Conservation (phyloP, 2,888 invertebrate genomes). For the Torymus texanus region DNA sequence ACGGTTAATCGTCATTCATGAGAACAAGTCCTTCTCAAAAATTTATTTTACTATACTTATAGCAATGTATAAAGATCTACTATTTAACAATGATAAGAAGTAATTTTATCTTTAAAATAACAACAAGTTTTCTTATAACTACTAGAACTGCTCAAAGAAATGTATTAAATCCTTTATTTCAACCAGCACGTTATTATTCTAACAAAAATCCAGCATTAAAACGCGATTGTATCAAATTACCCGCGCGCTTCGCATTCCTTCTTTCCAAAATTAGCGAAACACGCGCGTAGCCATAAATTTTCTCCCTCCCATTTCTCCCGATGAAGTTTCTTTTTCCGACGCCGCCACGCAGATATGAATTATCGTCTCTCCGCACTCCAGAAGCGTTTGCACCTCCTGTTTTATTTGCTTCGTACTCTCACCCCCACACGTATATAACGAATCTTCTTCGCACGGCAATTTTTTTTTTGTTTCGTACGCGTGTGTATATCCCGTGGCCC, state of each 20-base stretch:
- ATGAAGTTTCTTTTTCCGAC: slow-evolving; percentile 37
- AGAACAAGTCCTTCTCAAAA: no score
- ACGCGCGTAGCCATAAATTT: slow-evolving; percentile 39
- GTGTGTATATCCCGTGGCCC: slow-evolving; percentile 25
- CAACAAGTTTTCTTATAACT: no score
- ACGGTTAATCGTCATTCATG: no score
- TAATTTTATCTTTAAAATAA: no score
- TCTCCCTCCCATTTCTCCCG: slow-evolving; percentile 1
- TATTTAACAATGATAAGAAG: no score
- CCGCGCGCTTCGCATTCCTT: slow-evolving; percentile 7
- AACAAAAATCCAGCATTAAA: slow-evolving; percentile 27
- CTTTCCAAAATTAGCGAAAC: slow-evolving; percentile 35
- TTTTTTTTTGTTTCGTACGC: slow-evolving; percentile 23
- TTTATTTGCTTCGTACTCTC: slow-evolving; percentile 13
- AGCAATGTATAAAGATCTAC: no score
- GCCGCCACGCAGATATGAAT: slow-evolving; percentile 29
- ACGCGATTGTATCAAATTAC: slow-evolving; percentile 36
- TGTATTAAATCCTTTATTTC: no score
- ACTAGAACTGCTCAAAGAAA: no score
- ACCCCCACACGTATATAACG: slow-evolving; percentile 4
- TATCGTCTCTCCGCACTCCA: slow-evolving; percentile 36
- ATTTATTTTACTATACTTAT: no score
- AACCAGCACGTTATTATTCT: no score
- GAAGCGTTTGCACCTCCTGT: slow-evolving; percentile 16
- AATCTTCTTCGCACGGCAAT: not conserved